phyloP scores from a whole-genome alignment of 2,113 vertebrate genomes.

The Ondatra zibethicus region DNA sequence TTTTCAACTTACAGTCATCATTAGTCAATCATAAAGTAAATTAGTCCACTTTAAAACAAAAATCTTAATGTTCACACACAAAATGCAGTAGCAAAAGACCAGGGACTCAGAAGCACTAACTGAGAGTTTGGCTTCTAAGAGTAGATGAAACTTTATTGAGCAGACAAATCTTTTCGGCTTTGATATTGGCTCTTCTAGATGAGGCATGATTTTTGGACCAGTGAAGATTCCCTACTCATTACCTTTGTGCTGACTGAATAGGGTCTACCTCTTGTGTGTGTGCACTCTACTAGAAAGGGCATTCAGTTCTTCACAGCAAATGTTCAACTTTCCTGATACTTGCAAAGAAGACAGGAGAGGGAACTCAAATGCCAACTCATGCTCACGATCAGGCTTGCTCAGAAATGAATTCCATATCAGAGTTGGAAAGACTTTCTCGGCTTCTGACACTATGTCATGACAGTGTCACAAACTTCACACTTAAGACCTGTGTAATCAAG shows the following conservation, averaged over 20 bases:
- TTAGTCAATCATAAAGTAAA: slow-evolving; percentile 4
- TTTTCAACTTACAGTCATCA: slow-evolving; percentile 15
- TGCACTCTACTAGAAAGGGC: background rate
- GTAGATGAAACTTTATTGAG: background rate
- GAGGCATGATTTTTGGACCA: background rate
- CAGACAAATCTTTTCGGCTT: slow-evolving; percentile 19
- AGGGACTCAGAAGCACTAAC: slow-evolving; percentile 16
- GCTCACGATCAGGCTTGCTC: slow-evolving; percentile 35
- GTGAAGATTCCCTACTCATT: slow-evolving; percentile 15
- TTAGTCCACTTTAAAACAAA: slow-evolving; percentile 17
- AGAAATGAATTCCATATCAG: slow-evolving; percentile 7
- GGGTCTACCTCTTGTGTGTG: background rate
- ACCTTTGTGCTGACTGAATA: background rate
- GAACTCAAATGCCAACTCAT: slow-evolving; percentile 23
- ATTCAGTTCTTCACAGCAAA: slow-evolving; percentile 33
- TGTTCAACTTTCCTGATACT: slow-evolving; percentile 17
- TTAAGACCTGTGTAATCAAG: background rate
- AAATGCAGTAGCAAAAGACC: background rate
- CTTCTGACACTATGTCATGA: background rate
- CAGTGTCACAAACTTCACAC: background rate
- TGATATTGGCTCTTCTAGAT: slow-evolving; percentile 7
- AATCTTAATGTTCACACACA: slow-evolving; percentile 3
- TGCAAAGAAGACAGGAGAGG: background rate
- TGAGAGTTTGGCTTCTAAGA: slow-evolving; percentile 36
- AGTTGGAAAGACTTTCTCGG: background rate